Evolutionary conservation across 2,888 invertebrate species (phyloP), one percentile per base, ranked within the genome.

Genomic region (Cephonodes hylas): DNA sequence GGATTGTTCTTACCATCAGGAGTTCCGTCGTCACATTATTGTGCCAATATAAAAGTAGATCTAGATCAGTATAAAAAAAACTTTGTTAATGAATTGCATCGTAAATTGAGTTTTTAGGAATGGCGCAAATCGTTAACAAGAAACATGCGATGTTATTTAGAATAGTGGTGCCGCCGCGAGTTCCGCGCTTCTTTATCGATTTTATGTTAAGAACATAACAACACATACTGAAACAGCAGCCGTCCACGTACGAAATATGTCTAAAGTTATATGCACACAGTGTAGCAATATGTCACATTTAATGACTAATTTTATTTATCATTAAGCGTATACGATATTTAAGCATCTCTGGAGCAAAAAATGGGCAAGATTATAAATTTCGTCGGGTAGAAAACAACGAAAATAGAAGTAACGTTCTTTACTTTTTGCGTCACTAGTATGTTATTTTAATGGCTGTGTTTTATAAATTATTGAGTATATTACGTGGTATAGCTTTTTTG

Each of bases 161-260:
- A 13, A 31, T 8, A 53, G 27, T 27, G 53, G 7, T 18, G 18
- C 31, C 20, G 42, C 31, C 25, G 23, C 38, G 25, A 23, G 42
- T 38, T 23, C 10, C 38, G 34, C 44, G 22, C 74, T 58, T 58
- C 38, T 58, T 42, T 38, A 58, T 42, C 22, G 38, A 42, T 46
- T 59, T 59, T 46, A 59, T 59, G 34, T 59, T 46, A 59, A 59
- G 31, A 34, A 59, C 59, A 22, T n/a, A 58, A 59, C 34, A 34
- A 18, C n/a, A 59, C 22, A 59, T n/a, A 7, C 27, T 58, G 42
- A 25, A 44, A 58, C 20, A 27, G 44, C 44, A 18, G 6, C 27
- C 8, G 25, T 10, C n/a, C 18, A 18, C 44, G 18, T 46, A n/a
- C 46, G 22, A 22, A 46, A 23, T 46, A 22, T 22, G n/a, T 46